Base-by-base conservation (phyloP, 2,113 vertebrate species). In the Tringa solitaria region DNA sequence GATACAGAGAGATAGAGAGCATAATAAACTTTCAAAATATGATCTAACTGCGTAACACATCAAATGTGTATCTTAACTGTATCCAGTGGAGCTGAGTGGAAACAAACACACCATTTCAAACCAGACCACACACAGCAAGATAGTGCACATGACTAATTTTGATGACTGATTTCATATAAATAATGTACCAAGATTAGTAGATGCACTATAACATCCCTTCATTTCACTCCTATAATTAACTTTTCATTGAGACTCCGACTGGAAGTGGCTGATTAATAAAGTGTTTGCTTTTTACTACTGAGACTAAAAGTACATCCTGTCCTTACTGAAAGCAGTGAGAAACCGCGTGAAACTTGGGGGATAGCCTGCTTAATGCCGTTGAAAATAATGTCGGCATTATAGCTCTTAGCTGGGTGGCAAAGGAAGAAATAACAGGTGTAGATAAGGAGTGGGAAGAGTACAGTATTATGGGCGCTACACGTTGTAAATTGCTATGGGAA, bases 71-170 rank as follows among this genome's bases (percentile, higher is more conserved):
- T 91, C 95, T 96, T 79, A 83, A 53, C 69, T 54, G 69, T 81
- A 91, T 75, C 93, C 95, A 91, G 70, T 7, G 28, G 93, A 80
- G 87, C 87, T 76, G 84, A 95, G 53, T 70, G 73, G 94, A 96
- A 96, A 95, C 83, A 95, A 96, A 93, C 83, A 79, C 83, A 53
- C 23, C 72, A 60, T 87, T 89, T 93, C 91, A 89, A 74, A 85
- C 69, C 69, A 91, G 97, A 96, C 97, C 97, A 98, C 97, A 98
- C 97, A 96, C 95, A 91, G 96, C 80, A 84, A 93, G 97, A 98
- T 97, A 96, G 92, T 45, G 65, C 92, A 88, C 87, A 95, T 96
- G 97, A 97, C 95, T 97, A 97, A 97, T 94, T 97, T 84, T 85
- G 95, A 97, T 96, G 95, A 92, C 89, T 96, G 89, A 95, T 97